These are phyloP conservation scores for Cyanistes caeruleus DNA, from an alignment of 2,113 vertebrate species.

Conservation along the genomic window DNA sequence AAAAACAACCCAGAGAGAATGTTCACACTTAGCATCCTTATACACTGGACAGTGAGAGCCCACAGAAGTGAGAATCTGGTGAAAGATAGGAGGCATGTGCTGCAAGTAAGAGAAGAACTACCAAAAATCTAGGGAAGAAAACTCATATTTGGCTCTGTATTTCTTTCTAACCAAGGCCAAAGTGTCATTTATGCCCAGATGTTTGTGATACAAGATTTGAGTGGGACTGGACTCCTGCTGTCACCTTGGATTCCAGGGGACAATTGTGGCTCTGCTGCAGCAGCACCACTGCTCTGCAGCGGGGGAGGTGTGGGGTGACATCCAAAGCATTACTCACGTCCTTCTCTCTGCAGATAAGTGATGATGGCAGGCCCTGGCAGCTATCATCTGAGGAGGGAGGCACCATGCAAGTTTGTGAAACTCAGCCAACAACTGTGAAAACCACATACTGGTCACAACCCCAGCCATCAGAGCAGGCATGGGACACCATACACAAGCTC, in stretches of 20 bases:
- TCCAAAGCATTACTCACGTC: constrained; percentile 49
- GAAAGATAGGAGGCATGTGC: neutral
- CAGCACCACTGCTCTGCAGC: neutral
- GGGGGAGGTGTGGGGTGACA: constrained; percentile 3
- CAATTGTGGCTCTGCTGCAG: neutral
- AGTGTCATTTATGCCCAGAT: neutral
- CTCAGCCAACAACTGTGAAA: neutral
- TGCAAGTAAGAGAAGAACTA: neutral
- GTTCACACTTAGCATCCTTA: neutral
- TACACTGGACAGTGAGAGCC: neutral
- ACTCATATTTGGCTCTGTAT: neutral
- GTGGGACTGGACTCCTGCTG: neutral
- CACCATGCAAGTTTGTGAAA: neutral
- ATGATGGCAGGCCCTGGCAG: neutral
- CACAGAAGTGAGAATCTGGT: neutral
- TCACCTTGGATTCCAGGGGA: neutral
- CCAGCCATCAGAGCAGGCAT: neutral
- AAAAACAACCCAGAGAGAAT: neutral
- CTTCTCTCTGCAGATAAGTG: constrained; percentile 21
- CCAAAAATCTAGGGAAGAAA: neutral
- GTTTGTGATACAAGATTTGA: neutral
- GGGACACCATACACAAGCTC: neutral
- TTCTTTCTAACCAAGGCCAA: neutral
- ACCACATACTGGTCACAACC: neutral
- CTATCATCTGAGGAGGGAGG: neutral